Evolutionary conservation across 2,797 vertebrate genomes (phyloP).

Genomic region (Falco cherrug): DNA sequence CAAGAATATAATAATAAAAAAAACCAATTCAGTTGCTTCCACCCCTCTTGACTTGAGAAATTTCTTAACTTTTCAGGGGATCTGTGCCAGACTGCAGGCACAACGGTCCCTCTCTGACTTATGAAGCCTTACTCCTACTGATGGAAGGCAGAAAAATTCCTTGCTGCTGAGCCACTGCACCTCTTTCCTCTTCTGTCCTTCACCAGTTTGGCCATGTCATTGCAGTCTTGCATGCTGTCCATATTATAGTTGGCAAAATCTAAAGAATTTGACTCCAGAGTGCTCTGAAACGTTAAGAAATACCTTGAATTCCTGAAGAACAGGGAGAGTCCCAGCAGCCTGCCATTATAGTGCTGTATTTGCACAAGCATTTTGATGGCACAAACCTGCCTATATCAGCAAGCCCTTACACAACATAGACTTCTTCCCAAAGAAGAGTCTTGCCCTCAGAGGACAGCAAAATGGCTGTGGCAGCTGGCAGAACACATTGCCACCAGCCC

Average conservation of each 20-base stretch:
- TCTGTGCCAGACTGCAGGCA: neutral
- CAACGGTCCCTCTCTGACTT: neutral
- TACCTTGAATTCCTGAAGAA: neutral
- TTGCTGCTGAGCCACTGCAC: neutral
- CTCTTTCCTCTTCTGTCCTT: neutral
- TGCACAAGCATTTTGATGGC: neutral
- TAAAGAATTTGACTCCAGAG: neutral
- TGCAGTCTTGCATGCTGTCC: neutral
- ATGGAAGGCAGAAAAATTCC: neutral
- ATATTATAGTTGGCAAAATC: neutral
- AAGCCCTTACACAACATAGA: neutral
- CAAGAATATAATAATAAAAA: neutral
- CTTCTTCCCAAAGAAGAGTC: neutral
- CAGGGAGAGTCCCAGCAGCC: neutral
- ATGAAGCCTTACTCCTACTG: neutral
- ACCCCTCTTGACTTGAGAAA: neutral
- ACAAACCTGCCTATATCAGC: neutral
- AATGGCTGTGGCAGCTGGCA: neutral
- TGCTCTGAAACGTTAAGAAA: neutral
- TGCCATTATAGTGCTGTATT: neutral
- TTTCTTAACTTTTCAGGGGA: neutral
- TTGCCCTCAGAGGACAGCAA: neutral
- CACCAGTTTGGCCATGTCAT: fast-evolving
- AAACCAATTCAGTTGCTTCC: neutral
- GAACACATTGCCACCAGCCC: neutral